Evolutionary conservation across 92 coral and sea anemone genomes (phyloP).

Genomic region (Zoanthus gigantus): DNA sequence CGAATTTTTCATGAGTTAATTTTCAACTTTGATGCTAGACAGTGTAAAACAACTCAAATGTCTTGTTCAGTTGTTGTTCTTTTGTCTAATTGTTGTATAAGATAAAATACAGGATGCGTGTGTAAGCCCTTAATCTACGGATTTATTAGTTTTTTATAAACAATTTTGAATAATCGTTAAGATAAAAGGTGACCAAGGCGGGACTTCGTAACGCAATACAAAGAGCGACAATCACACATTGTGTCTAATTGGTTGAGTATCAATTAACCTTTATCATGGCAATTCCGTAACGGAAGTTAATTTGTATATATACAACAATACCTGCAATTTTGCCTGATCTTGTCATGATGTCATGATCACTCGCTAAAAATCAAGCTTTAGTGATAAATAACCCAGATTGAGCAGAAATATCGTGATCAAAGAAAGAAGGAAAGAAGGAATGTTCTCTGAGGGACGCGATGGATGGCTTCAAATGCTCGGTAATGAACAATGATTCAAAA

Average conservation of each 20-base stretch:
- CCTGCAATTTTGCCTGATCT: background rate
- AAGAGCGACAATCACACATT: background rate
- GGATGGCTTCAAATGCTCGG: slow-evolving; percentile 74
- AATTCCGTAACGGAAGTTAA: slow-evolving; percentile 4
- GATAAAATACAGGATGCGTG: background rate
- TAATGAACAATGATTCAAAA: slow-evolving; percentile 11
- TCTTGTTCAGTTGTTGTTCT: background rate
- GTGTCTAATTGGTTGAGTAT: background rate
- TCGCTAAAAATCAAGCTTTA: background rate
- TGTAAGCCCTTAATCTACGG: background rate
- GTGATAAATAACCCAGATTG: background rate
- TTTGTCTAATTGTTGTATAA: background rate
- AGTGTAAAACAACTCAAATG: too few species aligned
- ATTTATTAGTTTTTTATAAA: background rate
- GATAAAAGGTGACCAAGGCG: background rate
- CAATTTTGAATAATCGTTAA: slow-evolving; percentile 8
- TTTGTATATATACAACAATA: background rate
- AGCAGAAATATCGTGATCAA: background rate
- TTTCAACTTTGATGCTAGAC: too few species aligned
- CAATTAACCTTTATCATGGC: background rate
- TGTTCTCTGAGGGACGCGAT: slow-evolving; percentile 65
- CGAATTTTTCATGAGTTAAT: too few species aligned
- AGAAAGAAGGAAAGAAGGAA: background rate
- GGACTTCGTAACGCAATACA: background rate
- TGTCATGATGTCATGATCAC: background rate